These are phyloP conservation scores for Chloroceryle inda DNA, from an alignment of 2,797 vertebrate genomes.

Conservation along the genomic window DNA sequence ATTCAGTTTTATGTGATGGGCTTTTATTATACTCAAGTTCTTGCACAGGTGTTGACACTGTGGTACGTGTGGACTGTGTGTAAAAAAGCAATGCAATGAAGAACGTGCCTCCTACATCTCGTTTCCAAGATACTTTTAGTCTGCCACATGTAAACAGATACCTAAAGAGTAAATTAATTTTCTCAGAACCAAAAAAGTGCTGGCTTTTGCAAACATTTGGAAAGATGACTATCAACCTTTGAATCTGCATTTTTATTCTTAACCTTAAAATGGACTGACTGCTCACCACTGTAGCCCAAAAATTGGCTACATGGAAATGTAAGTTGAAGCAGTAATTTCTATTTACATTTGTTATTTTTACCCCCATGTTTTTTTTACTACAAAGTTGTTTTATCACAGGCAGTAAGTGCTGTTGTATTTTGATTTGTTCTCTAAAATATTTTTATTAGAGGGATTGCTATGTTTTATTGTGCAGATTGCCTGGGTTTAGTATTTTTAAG, in stretches of 20 bases:
- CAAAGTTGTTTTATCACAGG: constrained; percentile 7
- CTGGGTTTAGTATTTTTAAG: constrained; percentile 62
- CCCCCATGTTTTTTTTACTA: background rate
- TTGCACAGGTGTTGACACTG: background rate
- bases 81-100: background rate
- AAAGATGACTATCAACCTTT: background rate
- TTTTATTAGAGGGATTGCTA: constrained; percentile 41
- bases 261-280: background rate
- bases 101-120: background rate
- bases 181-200: background rate
- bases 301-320: background rate
- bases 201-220: constrained; percentile 16
- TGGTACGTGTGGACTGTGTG: background rate
- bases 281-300: background rate
- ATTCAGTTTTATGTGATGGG: background rate
- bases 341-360: background rate
- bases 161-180: constrained; percentile 5
- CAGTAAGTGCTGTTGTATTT: constrained; percentile 60
- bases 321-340: constrained; percentile 30
- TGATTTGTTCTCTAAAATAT: constrained; percentile 53
- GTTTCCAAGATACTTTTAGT: constrained; percentile 15
- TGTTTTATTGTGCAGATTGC: constrained; percentile 62
- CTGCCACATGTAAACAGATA: constrained; percentile 28
- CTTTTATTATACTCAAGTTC: background rate
- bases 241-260: constrained; percentile 27